Percentiles rank a stretch among this genome's conserved stretches.
Conservation (phyloP, 2,888 invertebrate genomes). For the Lutraria lutraria region DNA sequence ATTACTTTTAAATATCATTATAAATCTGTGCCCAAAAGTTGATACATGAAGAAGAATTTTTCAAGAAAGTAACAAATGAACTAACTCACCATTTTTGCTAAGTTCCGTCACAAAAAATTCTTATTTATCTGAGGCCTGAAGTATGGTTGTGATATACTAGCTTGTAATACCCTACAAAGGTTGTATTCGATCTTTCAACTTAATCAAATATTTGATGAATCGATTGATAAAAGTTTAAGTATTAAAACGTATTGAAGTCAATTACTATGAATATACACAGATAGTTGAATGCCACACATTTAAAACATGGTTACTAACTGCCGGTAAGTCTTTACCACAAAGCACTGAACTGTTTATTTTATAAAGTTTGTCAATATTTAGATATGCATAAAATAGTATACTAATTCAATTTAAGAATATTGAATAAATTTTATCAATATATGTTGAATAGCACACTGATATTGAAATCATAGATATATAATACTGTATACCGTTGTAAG, state of each 20-base stretch:
- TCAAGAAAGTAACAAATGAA: background rate
- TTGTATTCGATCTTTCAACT: background rate
- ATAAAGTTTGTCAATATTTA: background rate
- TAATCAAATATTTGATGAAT: slow-evolving; percentile 19
- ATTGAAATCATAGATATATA: no score
- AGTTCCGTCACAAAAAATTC: background rate
- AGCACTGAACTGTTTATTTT: background rate
- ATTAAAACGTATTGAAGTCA: background rate
- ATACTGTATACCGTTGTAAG: no score
- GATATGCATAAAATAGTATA: background rate
- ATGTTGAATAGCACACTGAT: no score
- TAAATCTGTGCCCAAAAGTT: no score
- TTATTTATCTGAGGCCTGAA: background rate
- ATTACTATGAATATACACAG: background rate
- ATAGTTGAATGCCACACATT: background rate
- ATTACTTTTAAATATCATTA: no score
- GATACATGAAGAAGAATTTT: no score
- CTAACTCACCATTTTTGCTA: background rate
- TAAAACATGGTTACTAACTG: no score
- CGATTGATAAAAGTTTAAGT: background rate
- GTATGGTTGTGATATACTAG: background rate
- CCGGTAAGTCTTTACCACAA: background rate
- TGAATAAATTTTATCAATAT: no score
- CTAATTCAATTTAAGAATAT: background rate
- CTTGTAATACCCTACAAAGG: background rate